Percentiles rank a stretch among this genome's conserved stretches.
Conservation (phyloP, 2,797 vertebrate species). For the Luscinia megarhynchos region DNA sequence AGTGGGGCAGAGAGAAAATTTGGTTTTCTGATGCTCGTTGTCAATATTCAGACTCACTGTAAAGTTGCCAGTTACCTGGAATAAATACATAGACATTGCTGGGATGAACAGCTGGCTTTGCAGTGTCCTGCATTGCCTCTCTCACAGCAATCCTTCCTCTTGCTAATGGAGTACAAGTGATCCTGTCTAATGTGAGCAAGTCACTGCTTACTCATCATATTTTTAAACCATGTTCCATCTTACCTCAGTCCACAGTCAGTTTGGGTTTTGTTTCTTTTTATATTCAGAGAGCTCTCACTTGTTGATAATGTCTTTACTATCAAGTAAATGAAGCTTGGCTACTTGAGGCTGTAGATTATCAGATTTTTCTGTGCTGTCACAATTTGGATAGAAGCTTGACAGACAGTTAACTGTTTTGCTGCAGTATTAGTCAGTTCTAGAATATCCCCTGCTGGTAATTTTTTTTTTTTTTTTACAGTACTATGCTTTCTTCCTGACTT, state of each 20-base stretch:
- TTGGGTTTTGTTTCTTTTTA: neutral
- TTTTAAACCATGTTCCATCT: neutral
- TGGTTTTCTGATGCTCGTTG: neutral
- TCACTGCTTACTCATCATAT: neutral
- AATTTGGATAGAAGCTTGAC: neutral
- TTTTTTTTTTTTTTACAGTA: slow-evolving; percentile 30
- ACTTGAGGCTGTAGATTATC: neutral
- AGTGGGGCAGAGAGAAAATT: neutral
- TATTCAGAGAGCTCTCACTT: neutral
- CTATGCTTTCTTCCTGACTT: slow-evolving; percentile 37
- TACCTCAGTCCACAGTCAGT: neutral
- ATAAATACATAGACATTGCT: neutral
- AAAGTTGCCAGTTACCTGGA: neutral
- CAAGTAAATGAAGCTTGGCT: neutral
- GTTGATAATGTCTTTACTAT: neutral
- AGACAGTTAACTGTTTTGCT: slow-evolving; percentile 42
- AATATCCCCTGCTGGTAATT: slow-evolving; percentile 36
- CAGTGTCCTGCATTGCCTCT: neutral
- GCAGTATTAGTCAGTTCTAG: slow-evolving; percentile 61
- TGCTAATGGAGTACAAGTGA: neutral
- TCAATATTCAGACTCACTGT: neutral
- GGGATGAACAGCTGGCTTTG: neutral
- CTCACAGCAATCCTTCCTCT: neutral
- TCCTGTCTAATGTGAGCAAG: neutral
- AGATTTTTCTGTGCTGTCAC: neutral